Conservation (phyloP, 2,797 vertebrate genomes). For the Perodicticus potto region DNA sequence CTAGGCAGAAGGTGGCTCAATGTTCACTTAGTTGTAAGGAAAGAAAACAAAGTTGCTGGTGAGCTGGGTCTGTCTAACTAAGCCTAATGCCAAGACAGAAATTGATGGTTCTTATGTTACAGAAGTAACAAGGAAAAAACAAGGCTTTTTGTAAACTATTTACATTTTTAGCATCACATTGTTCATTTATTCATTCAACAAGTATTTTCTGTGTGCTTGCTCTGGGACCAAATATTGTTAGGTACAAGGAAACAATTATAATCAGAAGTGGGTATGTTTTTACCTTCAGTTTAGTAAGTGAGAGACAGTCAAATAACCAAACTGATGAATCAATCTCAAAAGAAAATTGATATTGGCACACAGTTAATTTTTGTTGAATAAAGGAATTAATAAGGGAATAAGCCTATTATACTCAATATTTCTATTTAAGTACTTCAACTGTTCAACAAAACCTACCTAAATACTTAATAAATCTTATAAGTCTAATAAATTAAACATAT, state of each 20-base stretch:
- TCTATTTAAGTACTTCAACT: slow-evolving; percentile 14
- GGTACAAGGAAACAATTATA: background rate
- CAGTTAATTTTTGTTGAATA: slow-evolving; percentile 3
- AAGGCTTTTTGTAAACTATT: background rate
- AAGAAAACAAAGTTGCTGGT: background rate
- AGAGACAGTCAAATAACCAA: background rate
- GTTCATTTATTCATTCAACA: slow-evolving; percentile 11
- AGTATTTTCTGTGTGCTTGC: slow-evolving; percentile 38
- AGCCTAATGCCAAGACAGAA: background rate
- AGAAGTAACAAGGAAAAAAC: slow-evolving; percentile 1
- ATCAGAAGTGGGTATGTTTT: background rate
- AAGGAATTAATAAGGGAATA: slow-evolving; percentile 3
- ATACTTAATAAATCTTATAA: background rate
- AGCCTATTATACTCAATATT: background rate
- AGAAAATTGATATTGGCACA: background rate
- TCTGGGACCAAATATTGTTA: background rate
- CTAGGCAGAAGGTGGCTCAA: background rate
- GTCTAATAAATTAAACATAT: background rate
- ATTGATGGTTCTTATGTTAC: slow-evolving; percentile 18
- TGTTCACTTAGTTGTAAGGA: background rate
- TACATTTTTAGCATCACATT: background rate
- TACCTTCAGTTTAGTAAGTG: background rate
- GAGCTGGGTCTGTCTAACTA: background rate
- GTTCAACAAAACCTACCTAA: background rate
- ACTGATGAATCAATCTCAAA: background rate